These are phyloP conservation scores for Aegotheles bennettii DNA, from an alignment of 2,113 vertebrate genomes.

Conservation along the genomic window DNA sequence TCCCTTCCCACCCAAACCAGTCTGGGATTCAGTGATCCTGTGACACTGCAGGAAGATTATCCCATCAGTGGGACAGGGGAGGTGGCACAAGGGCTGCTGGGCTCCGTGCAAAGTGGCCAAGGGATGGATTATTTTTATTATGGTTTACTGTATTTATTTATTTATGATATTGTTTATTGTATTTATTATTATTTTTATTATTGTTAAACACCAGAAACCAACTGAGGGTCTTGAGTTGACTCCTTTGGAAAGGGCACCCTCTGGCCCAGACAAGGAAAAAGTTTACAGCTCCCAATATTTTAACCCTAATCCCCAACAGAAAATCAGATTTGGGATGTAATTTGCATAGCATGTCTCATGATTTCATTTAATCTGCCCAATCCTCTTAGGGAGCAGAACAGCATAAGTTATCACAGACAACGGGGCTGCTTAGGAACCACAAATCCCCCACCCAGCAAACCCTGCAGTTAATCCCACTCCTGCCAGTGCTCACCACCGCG, in stretches of 20 bases:
- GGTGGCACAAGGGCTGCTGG: background rate
- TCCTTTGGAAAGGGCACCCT: background rate
- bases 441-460: slow-evolving; percentile 52
- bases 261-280: background rate
- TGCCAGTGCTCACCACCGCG: rapidly evolving
- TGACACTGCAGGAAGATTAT: background rate
- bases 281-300: background rate
- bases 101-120: rapidly evolving
- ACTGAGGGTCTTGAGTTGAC: background rate
- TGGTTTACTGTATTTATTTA: too few species aligned
- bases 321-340: slow-evolving; percentile 84
- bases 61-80: background rate
- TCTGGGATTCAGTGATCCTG: too few species aligned
- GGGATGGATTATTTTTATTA: background rate
- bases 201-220: background rate
- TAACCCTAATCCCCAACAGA: background rate
- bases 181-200: too few species aligned
- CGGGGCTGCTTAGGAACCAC: slow-evolving; percentile 68
- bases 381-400: slow-evolving; percentile 78
- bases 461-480: background rate
- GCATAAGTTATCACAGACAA: slow-evolving; percentile 75
- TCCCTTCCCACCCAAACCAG: too few species aligned
- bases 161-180: too few species aligned
- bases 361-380: slow-evolving; percentile 80
- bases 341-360: slow-evolving; percentile 84